phyloP scores from a whole-genome alignment of 1,140 invertebrate genomes.

The Drosophila ananassae region DNA sequence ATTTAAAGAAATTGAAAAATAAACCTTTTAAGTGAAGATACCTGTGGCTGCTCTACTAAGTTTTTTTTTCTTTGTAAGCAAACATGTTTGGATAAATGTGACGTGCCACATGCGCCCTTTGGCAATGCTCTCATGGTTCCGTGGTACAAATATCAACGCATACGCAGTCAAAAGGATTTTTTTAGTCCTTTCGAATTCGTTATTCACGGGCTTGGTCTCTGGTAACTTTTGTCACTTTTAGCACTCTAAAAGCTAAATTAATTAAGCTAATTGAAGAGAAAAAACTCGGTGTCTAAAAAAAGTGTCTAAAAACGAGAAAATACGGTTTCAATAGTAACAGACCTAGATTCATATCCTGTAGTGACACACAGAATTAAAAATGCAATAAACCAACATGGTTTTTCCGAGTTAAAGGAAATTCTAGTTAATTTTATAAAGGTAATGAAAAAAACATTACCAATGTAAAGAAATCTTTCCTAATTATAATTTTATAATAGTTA shows the following conservation, averaged over 20 bases:
- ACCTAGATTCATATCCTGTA: no score
- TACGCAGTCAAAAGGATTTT: neutral
- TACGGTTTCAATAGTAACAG: no score
- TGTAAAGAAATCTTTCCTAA: no score
- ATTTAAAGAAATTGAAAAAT: neutral
- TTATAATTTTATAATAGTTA: no score
- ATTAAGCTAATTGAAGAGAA: neutral
- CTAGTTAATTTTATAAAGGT: no score
- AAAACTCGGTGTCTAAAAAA: neutral
- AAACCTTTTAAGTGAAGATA: neutral
- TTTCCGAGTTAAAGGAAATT: no score
- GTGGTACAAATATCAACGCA: neutral
- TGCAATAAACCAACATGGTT: no score
- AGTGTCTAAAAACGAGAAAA: no score
- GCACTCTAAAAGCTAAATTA: neutral
- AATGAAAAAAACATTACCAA: no score
- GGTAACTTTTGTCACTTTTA: neutral
- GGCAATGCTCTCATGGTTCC: neutral
- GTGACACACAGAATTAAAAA: neutral
- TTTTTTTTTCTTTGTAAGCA: neutral
- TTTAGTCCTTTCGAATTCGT: neutral
- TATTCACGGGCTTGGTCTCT: neutral
- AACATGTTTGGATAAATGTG: neutral
- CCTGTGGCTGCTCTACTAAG: neutral
- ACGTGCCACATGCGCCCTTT: neutral